These are phyloP conservation scores for Phoebastria nigripes DNA, from an alignment of 2,797 vertebrate species.

Conservation along the genomic window DNA sequence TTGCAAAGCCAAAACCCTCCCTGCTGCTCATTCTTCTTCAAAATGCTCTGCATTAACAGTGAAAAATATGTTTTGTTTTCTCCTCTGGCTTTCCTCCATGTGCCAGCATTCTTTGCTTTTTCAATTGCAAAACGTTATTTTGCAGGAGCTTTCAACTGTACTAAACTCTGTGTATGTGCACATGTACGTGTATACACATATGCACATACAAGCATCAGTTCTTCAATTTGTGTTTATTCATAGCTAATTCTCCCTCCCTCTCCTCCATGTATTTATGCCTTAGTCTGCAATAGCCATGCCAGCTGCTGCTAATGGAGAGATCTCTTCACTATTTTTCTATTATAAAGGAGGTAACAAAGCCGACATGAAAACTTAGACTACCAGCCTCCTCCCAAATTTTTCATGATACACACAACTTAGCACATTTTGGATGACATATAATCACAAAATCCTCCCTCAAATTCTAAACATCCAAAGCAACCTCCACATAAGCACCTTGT, in stretches of 20 bases:
- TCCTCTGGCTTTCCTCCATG: not conserved
- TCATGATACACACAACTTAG: not conserved
- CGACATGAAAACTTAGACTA: not conserved
- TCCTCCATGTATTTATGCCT: not conserved
- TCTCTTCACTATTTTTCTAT: not conserved
- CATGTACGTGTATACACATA: fast-evolving
- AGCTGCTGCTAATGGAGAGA: not conserved
- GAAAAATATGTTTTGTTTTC: not conserved
- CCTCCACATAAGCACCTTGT: not conserved
- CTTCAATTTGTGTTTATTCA: not conserved
- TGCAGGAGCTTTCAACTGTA: not conserved
- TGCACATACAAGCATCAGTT: not conserved
- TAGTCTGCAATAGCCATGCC: not conserved
- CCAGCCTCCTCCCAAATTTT: not conserved
- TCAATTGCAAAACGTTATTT: not conserved
- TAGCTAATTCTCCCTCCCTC: not conserved
- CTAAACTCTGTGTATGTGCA: not conserved
- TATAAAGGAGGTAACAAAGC: not conserved
- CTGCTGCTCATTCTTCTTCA: not conserved
- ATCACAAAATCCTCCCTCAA: not conserved
- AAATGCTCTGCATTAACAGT: not conserved
- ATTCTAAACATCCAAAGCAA: not conserved
- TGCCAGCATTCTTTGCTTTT: not conserved
- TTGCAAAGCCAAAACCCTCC: constrained; percentile 18
- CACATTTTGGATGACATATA: not conserved